These are phyloP conservation scores for Rotaria magnacalcarata DNA, from an alignment of 2,888 invertebrate genomes.

Conservation along the genomic window DNA sequence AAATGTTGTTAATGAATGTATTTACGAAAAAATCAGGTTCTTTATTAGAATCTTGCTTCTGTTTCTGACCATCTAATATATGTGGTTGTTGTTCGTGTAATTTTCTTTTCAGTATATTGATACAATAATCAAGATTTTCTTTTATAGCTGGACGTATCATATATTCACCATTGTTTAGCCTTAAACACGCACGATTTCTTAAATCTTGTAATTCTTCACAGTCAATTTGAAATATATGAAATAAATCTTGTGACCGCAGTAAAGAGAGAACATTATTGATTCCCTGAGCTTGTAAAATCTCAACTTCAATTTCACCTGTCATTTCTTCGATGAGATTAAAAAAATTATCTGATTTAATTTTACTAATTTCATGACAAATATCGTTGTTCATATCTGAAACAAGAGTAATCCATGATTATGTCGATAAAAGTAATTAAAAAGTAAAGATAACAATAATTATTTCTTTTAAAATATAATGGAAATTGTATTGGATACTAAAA, in stretches of 20 bases:
- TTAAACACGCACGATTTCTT: neutral
- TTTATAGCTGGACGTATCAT: neutral
- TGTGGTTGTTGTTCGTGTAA: neutral
- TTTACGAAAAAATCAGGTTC: neutral
- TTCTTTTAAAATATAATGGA: too few species aligned
- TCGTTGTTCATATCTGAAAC: too few species aligned
- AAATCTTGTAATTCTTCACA: neutral
- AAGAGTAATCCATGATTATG: too few species aligned
- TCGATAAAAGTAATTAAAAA: too few species aligned
- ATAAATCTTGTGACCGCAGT: neutral
- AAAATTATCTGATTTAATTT: neutral
- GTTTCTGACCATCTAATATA: too few species aligned
- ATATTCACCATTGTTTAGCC: neutral
- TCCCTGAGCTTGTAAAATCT: neutral
- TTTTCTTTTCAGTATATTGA: neutral
- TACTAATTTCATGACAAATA: too few species aligned
- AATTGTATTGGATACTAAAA: too few species aligned
- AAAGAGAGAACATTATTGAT: neutral
- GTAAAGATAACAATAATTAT: too few species aligned
- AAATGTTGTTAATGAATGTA: neutral
- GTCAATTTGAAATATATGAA: neutral
- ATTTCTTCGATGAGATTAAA: neutral
- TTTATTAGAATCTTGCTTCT: too few species aligned
- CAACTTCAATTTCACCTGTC: neutral
- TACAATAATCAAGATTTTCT: conserved; percentile 13